Percentiles rank a stretch among this genome's conserved stretches.
Conservation (phyloP, 2,888 invertebrate genomes). For the Amiota mariae region DNA sequence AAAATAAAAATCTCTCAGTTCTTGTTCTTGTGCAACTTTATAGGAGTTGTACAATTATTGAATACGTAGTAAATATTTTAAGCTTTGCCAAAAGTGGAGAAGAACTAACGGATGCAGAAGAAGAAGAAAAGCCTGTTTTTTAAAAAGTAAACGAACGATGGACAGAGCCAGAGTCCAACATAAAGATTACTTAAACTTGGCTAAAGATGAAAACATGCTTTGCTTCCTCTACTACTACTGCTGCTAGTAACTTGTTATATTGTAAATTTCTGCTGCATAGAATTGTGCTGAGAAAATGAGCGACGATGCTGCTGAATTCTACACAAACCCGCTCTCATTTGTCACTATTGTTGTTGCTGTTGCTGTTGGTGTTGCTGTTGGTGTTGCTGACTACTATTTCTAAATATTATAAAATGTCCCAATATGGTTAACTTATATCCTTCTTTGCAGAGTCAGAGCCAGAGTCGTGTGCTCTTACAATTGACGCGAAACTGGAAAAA, state of each 20-base stretch:
- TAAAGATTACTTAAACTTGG: no score
- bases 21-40: conserved; percentile 1
- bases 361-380: background rate
- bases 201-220: no score
- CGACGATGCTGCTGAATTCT: background rate
- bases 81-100: background rate
- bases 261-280: no score
- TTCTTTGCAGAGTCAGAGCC: conserved; percentile 27
- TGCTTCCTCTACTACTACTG: no score
- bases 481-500: conserved; percentile 51
- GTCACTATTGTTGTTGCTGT: background rate
- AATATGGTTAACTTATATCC: conserved; percentile 8
- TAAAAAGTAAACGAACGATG: no score
- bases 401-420: background rate
- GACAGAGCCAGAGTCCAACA: no score
- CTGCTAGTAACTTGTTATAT: no score
- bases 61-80: conserved; percentile 12
- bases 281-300: background rate
- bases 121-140: background rate
- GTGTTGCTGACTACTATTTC: conserved; percentile 39
- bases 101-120: background rate
- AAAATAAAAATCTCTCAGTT: background rate
- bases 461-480: no score
- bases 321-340: background rate
- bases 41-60: background rate